Evolutionary conservation across 2,797 vertebrate species (phyloP), one percentile per base, ranked within the genome.

Genomic region (Hoplostethus mediterraneus): DNA sequence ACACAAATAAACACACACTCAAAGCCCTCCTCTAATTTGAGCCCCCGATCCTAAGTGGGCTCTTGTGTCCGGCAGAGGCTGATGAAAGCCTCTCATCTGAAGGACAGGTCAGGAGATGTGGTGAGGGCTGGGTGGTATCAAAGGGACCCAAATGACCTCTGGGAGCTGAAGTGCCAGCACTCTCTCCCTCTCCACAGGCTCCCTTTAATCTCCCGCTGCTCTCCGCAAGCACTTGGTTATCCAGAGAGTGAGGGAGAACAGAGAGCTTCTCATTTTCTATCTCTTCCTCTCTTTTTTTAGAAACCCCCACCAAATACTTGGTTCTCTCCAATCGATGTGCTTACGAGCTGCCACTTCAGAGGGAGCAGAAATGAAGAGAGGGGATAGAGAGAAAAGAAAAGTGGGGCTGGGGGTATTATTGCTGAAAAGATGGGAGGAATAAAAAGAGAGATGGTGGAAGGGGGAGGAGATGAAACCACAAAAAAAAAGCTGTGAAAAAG

Each of bases 11-110:
- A 52, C 13, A 47, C 40, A 63, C 71, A 74, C 71, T 78, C 51
- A 76, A 58, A 79, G 58, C 78, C 66, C 78, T 75, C 73, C 69
- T 87, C 90, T 91, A 93, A 93, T 94, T 93, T 90, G 79, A 87
- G 64, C 57, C 80, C 80, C 87, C 77, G 89, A 40, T 89, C 84
- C 89, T 87, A 89, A 94, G 93, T 93, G 93, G 88, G 85, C 92
- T 91, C 90, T 93, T 87, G 85, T 91, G 90, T 91, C 86, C 73
- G 28, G 70, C 71, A 45, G 65, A 83, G 85, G 68, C 90, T 93
- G 92, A 94, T 94, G 92, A 94, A 94, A 94, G 94, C 88, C 57
- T 87, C 90, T 94, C 88, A 82, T 94, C 87, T 88, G 74, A 66
- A 87, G 89, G 86, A 88, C 87, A 69, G 92, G 90, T 92, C 85